Evolutionary conservation across 2,113 vertebrate genomes (phyloP).

Genomic region (Microcebus lehilahytsara): DNA sequence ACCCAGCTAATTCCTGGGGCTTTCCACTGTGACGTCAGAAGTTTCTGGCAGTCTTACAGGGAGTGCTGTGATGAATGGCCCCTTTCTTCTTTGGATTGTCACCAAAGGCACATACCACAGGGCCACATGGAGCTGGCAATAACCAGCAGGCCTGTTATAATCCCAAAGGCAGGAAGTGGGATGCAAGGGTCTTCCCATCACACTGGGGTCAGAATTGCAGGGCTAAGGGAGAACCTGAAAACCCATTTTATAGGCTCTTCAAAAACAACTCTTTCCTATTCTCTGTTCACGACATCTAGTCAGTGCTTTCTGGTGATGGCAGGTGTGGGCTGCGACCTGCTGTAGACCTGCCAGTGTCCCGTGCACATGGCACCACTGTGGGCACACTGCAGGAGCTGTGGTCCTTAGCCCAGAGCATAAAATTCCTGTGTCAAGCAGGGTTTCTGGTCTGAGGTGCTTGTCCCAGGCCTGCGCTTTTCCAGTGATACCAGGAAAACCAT

Average conservation of each 20-base stretch:
- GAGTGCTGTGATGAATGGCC: background rate
- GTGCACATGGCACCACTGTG: background rate
- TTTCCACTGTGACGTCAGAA: background rate
- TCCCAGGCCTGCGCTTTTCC: background rate
- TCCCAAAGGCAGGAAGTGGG: background rate
- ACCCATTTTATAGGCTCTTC: background rate
- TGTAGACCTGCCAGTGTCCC: background rate
- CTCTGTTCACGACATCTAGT: background rate
- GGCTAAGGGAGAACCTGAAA: background rate
- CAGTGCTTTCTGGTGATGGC: background rate
- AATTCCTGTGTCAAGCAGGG: background rate
- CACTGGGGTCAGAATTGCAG: background rate
- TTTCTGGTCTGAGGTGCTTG: background rate
- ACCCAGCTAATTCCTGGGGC: background rate
- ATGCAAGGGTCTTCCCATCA: background rate
- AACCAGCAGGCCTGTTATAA: background rate
- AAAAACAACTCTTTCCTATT: background rate
- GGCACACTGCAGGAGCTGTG: background rate
- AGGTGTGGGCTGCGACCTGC: background rate
- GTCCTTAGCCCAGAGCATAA: background rate
- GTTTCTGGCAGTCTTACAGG: background rate
- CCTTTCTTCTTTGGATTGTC: background rate
- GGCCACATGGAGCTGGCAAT: background rate
- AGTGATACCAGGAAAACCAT: background rate
- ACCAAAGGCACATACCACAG: background rate